phyloP scores from a whole-genome alignment of 1,140 invertebrate species.

The Leucophenga varia region DNA sequence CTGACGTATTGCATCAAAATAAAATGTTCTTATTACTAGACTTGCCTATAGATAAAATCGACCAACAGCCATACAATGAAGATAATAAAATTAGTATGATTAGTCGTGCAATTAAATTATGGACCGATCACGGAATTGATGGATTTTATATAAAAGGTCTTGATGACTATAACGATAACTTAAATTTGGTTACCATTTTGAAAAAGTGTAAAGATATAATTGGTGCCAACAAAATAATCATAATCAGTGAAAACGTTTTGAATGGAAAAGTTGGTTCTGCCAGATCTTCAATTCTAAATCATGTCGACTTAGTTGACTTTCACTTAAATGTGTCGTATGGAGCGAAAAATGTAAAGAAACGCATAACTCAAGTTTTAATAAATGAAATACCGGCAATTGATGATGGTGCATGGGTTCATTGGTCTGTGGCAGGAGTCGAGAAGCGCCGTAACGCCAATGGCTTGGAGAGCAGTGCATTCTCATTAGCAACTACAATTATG shows the following conservation, averaged over 20 bases:
- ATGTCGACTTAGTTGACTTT: conserved; percentile 72
- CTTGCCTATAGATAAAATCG: conserved; percentile 61
- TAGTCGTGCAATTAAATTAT: conserved; percentile 64
- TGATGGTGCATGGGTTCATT: conserved; percentile 69
- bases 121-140: conserved; percentile 69
- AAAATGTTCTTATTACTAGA: conserved; percentile 76
- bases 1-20: conserved; percentile 62
- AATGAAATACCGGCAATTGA: conserved; percentile 56
- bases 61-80: neutral
- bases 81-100: conserved; percentile 31
- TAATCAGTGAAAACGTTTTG: conserved; percentile 65
- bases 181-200: conserved; percentile 58
- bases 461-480: conserved; percentile 60
- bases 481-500: conserved; percentile 66
- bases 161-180: conserved; percentile 58
- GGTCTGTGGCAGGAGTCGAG: conserved; percentile 65
- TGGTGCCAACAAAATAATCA: conserved; percentile 64
- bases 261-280: conserved; percentile 53
- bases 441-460: conserved; percentile 62
- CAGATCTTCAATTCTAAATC: conserved; percentile 61
- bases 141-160: conserved; percentile 80
- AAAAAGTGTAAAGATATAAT: conserved; percentile 68
- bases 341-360: conserved; percentile 60
- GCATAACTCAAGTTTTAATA: conserved; percentile 61
- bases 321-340: conserved; percentile 64